phyloP scores from a whole-genome alignment of 2,797 vertebrate species.

The Phyllotis vaccarum region DNA sequence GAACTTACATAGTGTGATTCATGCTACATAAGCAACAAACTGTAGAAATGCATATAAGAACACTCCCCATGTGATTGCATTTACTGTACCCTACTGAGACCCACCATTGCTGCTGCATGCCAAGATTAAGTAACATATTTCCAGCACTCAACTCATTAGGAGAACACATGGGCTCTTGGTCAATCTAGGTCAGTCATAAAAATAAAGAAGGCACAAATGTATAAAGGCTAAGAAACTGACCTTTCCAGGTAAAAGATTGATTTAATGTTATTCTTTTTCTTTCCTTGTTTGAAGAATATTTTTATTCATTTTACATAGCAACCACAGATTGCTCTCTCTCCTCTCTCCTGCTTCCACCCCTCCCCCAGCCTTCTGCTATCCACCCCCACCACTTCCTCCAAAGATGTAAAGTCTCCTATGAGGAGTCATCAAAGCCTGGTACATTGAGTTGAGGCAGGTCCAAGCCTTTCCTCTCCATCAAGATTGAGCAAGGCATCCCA shows the following conservation, averaged over 20 bases:
- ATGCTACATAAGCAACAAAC: neutral
- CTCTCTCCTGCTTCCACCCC: too few relatives aligned
- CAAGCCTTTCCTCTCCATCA: too few relatives aligned
- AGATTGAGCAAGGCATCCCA: too few relatives aligned
- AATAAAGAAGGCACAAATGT: conserved; percentile 41
- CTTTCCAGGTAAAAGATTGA: conserved; percentile 49
- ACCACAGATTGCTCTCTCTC: too few relatives aligned
- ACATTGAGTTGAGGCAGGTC: too few relatives aligned
- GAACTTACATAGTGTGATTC: neutral
- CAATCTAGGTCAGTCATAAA: conserved; percentile 48
- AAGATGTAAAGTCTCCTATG: too few relatives aligned
- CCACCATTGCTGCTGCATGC: neutral
- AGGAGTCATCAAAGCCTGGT: too few relatives aligned
- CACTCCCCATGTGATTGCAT: neutral
- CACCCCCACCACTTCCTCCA: too few relatives aligned
- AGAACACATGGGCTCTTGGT: conserved; percentile 22
- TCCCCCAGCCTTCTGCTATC: too few relatives aligned
- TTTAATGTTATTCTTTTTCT: conserved; percentile 67
- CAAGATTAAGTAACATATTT: conserved; percentile 14
- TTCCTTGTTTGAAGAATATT: conserved; percentile 3
- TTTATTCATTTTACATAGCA: too few relatives aligned
- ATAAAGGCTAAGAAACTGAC: conserved; percentile 36
- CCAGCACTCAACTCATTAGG: neutral
- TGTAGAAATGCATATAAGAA: neutral
- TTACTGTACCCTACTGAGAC: neutral